Evolutionary conservation across 2,113 vertebrate genomes (phyloP), one percentile per base, ranked within the genome.

Genomic region (Aplodontia rufa): DNA sequence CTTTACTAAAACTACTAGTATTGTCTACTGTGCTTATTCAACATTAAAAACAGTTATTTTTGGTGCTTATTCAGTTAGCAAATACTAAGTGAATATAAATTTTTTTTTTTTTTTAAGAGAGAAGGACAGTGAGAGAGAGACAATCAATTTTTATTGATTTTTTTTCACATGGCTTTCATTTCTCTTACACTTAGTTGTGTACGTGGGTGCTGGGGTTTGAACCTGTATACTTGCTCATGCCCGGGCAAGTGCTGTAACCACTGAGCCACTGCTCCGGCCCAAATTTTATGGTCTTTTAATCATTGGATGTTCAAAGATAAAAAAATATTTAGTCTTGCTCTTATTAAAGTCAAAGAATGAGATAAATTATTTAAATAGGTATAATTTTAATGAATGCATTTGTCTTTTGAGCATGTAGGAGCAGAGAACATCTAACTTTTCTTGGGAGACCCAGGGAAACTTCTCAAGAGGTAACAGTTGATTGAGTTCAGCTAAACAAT

Each of bases 271-370:
- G n/a, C n/a, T n/a, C n/a, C n/a, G n/a, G n/a, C n/a, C n/a, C n/a
- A n/a, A n/a, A 47, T 87, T 93, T 96, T 5, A 62, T 91, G n/a
- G 17, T 81, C 11, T 94, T 90, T 60, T 82, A 87, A 93, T 32
- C 14, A 81, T 40, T 85, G n/a, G n/a, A 0, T 92, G 80, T 72
- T 90, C 14, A 92, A 72, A 96, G 8, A 62, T 49, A 13, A 91
- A 87, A 30, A 87, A 92, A 87, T 32, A 76, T 83, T 87, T 92
- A 81, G 32, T 82, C n/a, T 91, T 91, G 8, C 2, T 71, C 35
- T 91, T 92, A n/a, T 1, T 45, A 7, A 62, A 16, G 12, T 88
- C 40, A 71, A 80, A 86, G 42, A 83, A 37, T 71, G 64, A 91
- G 42, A 58, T 89, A 40, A 76, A 14, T 88, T 87, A 42, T 87